Evolutionary conservation across 1,140 invertebrate species (phyloP).

Genomic region (Vanessa tameamea): DNA sequence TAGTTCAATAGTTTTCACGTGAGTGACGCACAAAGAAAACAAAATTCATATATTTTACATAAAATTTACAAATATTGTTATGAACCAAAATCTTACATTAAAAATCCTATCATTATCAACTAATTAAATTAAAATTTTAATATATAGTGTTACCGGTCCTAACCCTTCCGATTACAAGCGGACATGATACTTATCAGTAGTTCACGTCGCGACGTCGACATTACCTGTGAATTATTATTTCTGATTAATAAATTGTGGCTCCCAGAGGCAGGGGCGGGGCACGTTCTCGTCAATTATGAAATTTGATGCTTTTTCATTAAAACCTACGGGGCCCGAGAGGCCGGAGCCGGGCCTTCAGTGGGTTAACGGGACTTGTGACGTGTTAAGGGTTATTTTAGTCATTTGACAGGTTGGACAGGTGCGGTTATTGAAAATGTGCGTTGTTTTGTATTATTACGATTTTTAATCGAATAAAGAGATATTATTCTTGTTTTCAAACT

Average conservation of each 20-base stretch:
- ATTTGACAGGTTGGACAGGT: constrained; percentile 38
- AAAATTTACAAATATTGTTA: too few relatives aligned
- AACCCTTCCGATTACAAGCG: constrained; percentile 63
- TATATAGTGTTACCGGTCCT: constrained; percentile 18
- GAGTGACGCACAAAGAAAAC: too few relatives aligned
- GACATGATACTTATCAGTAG: constrained; percentile 56
- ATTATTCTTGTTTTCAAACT: too few relatives aligned
- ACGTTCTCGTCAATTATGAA: constrained; percentile 71
- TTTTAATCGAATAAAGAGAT: neutral
- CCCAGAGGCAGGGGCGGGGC: constrained; percentile 54
- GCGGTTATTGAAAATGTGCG: constrained; percentile 18
- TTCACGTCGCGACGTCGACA: constrained; percentile 52
- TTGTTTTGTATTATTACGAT: neutral
- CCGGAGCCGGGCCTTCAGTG: constrained; percentile 53
- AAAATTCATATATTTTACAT: too few relatives aligned
- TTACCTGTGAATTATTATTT: constrained; percentile 80
- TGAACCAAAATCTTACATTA: neutral
- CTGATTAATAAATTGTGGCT: constrained; percentile 78
- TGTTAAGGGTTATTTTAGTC: constrained; percentile 47
- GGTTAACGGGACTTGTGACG: constrained; percentile 61
- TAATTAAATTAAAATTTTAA: too few relatives aligned
- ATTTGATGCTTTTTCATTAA: constrained; percentile 79
- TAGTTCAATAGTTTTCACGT: too few relatives aligned
- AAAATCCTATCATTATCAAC: too few relatives aligned
- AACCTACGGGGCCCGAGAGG: constrained; percentile 60